Conservation (phyloP, 2,888 invertebrate genomes). For the Platycheirus rosarum region DNA sequence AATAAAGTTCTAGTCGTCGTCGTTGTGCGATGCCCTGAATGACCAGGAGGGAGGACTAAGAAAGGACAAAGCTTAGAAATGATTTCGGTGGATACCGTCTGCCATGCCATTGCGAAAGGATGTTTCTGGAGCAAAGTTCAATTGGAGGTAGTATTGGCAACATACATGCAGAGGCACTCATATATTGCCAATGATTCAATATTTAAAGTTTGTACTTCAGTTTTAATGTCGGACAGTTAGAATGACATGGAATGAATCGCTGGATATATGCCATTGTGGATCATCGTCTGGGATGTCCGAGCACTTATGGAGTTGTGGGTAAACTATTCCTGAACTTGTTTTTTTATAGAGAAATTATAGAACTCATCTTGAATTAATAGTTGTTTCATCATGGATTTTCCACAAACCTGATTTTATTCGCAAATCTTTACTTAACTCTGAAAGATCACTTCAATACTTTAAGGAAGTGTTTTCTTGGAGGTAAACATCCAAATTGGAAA, state of each 20-base stretch:
- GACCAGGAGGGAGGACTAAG: neutral
- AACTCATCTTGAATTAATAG: too few relatives aligned
- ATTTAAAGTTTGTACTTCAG: constrained; percentile 65
- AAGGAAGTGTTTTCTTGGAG: too few relatives aligned
- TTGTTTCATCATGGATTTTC: too few relatives aligned
- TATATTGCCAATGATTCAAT: constrained; percentile 63
- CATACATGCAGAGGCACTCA: constrained; percentile 31
- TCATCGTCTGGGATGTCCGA: too few relatives aligned
- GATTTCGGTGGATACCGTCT: constrained; percentile 49
- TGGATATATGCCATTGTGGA: too few relatives aligned
- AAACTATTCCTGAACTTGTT: too few relatives aligned
- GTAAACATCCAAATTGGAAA: too few relatives aligned
- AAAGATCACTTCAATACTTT: too few relatives aligned
- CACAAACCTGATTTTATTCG: too few relatives aligned
- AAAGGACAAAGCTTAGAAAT: constrained; percentile 21
- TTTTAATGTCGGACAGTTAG: constrained; percentile 66
- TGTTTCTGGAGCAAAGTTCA: constrained; percentile 19
- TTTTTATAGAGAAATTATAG: too few relatives aligned
- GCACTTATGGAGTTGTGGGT: too few relatives aligned
- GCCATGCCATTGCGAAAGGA: constrained; percentile 10
- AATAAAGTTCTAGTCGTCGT: constrained; percentile 66
- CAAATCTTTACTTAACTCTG: too few relatives aligned
- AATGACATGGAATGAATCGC: constrained; percentile 55
- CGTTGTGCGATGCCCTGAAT: constrained; percentile 21
- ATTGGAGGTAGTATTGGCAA: constrained; percentile 1